phyloP scores from a whole-genome alignment of 2,888 invertebrate genomes.

The Aporophyla nigra region DNA sequence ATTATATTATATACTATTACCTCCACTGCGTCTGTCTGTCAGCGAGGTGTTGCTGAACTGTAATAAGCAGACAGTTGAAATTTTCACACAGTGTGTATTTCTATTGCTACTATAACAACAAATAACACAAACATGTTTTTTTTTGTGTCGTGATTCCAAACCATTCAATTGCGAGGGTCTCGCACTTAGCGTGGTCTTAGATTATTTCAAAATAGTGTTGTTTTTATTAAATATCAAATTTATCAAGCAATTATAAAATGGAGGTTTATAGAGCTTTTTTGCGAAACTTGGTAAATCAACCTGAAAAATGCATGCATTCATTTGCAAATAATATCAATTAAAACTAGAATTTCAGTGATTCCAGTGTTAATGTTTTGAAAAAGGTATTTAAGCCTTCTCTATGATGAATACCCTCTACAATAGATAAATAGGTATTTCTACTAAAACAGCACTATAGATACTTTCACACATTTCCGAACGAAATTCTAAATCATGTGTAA shows the following conservation, averaged over 20 bases:
- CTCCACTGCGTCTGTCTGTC: too few relatives aligned
- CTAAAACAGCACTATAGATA: slow-evolving; percentile 29
- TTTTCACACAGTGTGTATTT: too few relatives aligned
- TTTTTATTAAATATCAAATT: neutral
- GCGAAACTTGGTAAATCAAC: neutral
- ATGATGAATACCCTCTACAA: slow-evolving; percentile 11
- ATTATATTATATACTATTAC: too few relatives aligned
- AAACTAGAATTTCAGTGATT: neutral
- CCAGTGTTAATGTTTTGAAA: neutral
- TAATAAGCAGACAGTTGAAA: too few relatives aligned
- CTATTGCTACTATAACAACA: too few relatives aligned
- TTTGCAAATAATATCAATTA: neutral
- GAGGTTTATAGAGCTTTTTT: neutral
- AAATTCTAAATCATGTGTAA: slow-evolving; percentile 29
- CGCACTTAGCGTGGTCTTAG: neutral
- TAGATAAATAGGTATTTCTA: slow-evolving; percentile 5
- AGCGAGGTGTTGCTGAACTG: too few relatives aligned
- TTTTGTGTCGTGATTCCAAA: too few relatives aligned
- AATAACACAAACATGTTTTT: too few relatives aligned
- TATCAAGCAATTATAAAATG: neutral
- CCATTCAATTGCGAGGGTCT: too few relatives aligned
- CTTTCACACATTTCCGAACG: slow-evolving; percentile 17
- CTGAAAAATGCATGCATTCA: neutral
- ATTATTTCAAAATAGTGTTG: neutral
- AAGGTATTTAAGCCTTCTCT: neutral